Percentiles rank a stretch among this genome's conserved stretches.
These are phyloP conservation scores for Jacana jacana DNA, from an alignment of 2,113 vertebrate species.

Conservation along the genomic window DNA sequence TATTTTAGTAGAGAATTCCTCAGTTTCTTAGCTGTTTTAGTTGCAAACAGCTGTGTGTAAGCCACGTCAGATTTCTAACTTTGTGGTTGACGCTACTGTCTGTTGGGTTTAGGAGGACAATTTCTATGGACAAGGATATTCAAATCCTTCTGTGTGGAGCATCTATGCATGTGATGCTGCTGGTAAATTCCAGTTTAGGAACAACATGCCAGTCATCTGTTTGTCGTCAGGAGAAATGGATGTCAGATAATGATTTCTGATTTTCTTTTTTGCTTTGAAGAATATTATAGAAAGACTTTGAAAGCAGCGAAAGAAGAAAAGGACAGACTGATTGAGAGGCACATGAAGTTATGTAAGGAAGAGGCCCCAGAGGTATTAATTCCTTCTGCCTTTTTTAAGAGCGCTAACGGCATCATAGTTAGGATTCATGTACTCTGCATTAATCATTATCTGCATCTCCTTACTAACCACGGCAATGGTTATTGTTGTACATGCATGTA, in stretches of 20 bases:
- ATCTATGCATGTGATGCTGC: not conserved
- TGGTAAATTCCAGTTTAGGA: not conserved
- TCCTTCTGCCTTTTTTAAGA: not conserved
- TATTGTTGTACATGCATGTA: not conserved
- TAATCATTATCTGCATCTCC: not conserved
- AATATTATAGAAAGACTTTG: conserved; percentile 68
- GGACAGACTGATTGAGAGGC: conserved; percentile 52
- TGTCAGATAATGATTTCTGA: not conserved
- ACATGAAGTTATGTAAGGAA: conserved; percentile 68
- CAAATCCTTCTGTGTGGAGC: not conserved
- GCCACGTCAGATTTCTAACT: not conserved
- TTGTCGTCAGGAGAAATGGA: not conserved
- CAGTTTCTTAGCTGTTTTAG: not conserved
- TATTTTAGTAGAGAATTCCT: not conserved
- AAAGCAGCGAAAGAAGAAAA: conserved; percentile 66
- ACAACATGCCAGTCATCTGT: not conserved
- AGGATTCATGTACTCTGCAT: not conserved
- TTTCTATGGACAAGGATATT: not conserved
- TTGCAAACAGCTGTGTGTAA: not conserved
- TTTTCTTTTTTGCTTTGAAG: conserved; percentile 46
- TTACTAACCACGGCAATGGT: not conserved
- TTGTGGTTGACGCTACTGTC: not conserved
- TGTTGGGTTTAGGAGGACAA: not conserved
- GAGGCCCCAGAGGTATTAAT: conserved; percentile 77
- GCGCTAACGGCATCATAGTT: not conserved